Evolutionary conservation across 2,797 vertebrate species (phyloP), one percentile per base, ranked within the genome.

Genomic region (Phrynocephalus guinanensis): DNA sequence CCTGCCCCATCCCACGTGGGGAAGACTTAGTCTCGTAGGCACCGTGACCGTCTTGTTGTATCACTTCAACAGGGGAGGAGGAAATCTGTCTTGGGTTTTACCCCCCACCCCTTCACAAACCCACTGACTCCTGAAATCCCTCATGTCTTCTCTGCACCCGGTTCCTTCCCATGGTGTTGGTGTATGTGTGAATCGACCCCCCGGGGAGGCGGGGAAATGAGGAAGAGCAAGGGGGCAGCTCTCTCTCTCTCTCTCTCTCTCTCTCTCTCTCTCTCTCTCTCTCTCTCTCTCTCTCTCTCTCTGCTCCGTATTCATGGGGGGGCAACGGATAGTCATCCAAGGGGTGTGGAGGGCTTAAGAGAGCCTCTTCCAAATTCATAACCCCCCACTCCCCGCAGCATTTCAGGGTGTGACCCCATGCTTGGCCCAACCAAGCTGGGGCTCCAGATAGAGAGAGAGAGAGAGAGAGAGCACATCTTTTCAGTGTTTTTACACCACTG

Each of bases 21-120:
- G 71, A 67, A 63, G 30, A 38, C 91, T 92, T 86, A 91, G 91
- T 71, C 88, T 91, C 88, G 90, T 94, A 94, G 94, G 91, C 93
- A 95, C 94, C 92, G 94, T 96, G 93, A 93, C 93, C 4, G 92
- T 94, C 91, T 91, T 90, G 85, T 94, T 88, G 90, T 90, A 85
- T 68, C 90, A 91, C 88, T 89, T 78, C 79, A 88, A 84, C n/a
- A 38, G 20, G 33, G 26, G 15, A 33, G 7, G 30, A 3, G 6
- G n/a, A 26, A 72, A 30, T 24, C 60, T 79, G 52, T 86, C 73
- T 87, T 52, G 2, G 1, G 30, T 77, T 91, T 73, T 84, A 63
- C 87, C 33, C 22, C 16, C 44, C 18, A 16, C 77, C 56, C 38
- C 38, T 44, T 44, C 67, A 22, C 44, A 63, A 76, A 30, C 3